Evolutionary conservation across 2,113 vertebrate species (phyloP), one percentile per base, ranked within the genome.

Genomic region (Apistogramma diplotaenia): DNA sequence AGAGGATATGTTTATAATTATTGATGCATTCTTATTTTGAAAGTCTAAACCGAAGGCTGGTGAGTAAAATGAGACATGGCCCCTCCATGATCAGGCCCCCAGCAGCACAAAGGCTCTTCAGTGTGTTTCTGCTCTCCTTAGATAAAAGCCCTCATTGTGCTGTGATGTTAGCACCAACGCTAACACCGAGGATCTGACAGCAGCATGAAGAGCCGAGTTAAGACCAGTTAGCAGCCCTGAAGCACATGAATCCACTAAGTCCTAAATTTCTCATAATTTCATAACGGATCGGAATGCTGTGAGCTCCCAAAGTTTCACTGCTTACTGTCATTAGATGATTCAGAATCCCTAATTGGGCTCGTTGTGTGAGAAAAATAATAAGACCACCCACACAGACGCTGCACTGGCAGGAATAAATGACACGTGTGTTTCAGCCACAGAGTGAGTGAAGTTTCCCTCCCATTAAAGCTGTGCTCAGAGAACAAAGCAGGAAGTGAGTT

Each of bases 41-140:
- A 25, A 35, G 37, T 65, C 0, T 13, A 15, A 61, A 35, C 61
- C 16, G 3, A 70, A 70, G 43, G 6, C 12, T 57, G 6, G 23
- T 1, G 8, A 15, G 31, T 43, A 9, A 40, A 31, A 40, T 76
- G 8, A 61, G 29, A 73, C 13, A 2, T 7, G 18, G 29, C 46
- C 67, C 16, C 43, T 71, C 59, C 13, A 16, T 21, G 49, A 35
- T 74, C 18, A 23, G 70, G 60, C 10, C 65, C 23, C 12, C 71
- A 78, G 77, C 58, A 79, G 76, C 65, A 89, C 86, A 93, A 78
- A 87, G 82, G 74, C 16, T 70, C 76, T 61, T 73, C 71, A 89
- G 84, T 92, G 80, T 85, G 51, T 67, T 46, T 56, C 51, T 89
- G 79, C 85, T 67, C 74, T 78, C 91, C 86, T 88, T 87, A 90